These are phyloP conservation scores for Vulpes lagopus DNA, from an alignment of 2,113 vertebrate genomes.

Conservation along the genomic window DNA sequence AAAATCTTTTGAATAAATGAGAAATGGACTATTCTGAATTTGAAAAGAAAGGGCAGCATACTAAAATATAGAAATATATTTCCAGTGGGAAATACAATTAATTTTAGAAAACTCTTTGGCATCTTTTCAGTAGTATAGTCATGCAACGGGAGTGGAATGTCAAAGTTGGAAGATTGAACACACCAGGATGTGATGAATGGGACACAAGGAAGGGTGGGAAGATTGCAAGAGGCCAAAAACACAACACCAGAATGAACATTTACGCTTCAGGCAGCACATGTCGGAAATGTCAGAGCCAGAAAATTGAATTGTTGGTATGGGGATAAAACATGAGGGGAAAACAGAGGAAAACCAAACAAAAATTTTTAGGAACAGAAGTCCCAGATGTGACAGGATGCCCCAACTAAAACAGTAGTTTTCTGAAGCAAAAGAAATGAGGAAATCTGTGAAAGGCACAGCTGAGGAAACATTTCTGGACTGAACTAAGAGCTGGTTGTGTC, in stretches of 20 bases:
- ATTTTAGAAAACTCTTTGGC: not conserved
- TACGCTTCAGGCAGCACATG: accelerated
- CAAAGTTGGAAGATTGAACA: not conserved
- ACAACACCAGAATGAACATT: not conserved
- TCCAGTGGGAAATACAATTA: not conserved
- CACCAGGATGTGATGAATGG: not conserved
- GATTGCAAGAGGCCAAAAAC: not conserved
- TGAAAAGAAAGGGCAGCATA: not conserved
- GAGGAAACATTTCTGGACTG: not conserved
- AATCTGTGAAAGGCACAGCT: not conserved
- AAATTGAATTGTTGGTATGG: not conserved
- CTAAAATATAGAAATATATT: not conserved
- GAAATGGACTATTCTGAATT: not conserved
- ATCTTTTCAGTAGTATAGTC: not conserved
- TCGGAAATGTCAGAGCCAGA: not conserved
- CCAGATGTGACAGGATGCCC: not conserved
- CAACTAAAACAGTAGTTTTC: not conserved
- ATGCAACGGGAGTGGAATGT: not conserved
- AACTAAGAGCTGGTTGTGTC: accelerated
- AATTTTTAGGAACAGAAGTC: not conserved
- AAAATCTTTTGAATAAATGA: not conserved
- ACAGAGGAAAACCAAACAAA: not conserved
- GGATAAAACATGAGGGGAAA: not conserved
- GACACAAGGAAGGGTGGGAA: not conserved
- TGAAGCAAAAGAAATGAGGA: not conserved